Percentiles rank a stretch among this genome's conserved stretches.
Evolutionary conservation across 2,113 vertebrate species (phyloP).

Genomic region (Python bivittatus): DNA sequence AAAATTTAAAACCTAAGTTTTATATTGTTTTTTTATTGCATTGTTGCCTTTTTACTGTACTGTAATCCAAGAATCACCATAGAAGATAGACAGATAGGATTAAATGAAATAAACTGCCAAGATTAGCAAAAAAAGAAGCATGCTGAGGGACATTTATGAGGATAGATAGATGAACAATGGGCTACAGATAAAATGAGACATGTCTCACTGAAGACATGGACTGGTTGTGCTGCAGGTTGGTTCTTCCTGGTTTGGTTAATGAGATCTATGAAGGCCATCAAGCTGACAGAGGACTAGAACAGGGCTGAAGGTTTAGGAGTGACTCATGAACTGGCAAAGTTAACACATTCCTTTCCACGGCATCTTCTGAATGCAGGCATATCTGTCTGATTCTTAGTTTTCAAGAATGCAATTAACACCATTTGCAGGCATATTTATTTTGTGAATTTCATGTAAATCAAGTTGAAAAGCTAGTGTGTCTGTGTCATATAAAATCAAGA

Average conservation of each 20-base stretch:
- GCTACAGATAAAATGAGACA: not conserved
- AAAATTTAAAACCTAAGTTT: too few relatives aligned
- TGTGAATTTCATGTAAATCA: constrained; percentile 39
- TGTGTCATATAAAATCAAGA: constrained; percentile 1
- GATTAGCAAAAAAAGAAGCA: not conserved
- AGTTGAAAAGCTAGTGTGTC: constrained; percentile 18
- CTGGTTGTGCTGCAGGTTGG: not conserved
- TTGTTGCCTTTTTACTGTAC: not conserved
- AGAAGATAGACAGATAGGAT: not conserved
- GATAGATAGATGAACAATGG: not conserved
- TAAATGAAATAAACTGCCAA: not conserved
- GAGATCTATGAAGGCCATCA: not conserved
- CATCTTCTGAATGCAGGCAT: constrained; percentile 9
- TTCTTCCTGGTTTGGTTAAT: not conserved
- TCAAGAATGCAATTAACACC: constrained; percentile 22
- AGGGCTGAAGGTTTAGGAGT: not conserved
- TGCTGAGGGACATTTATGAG: not conserved
- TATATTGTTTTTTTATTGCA: not conserved
- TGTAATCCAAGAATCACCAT: not conserved
- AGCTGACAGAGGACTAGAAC: not conserved
- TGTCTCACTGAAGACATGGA: not conserved
- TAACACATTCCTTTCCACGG: not conserved
- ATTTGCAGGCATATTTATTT: not conserved
- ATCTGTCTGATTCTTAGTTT: constrained; percentile 24
- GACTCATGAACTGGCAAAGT: not conserved